A percentile compares a stretch with the other conserved stretches of the same genome.
phyloP scores from a whole-genome alignment of 2,888 invertebrate species.

The Rhogogaster chlorosoma region DNA sequence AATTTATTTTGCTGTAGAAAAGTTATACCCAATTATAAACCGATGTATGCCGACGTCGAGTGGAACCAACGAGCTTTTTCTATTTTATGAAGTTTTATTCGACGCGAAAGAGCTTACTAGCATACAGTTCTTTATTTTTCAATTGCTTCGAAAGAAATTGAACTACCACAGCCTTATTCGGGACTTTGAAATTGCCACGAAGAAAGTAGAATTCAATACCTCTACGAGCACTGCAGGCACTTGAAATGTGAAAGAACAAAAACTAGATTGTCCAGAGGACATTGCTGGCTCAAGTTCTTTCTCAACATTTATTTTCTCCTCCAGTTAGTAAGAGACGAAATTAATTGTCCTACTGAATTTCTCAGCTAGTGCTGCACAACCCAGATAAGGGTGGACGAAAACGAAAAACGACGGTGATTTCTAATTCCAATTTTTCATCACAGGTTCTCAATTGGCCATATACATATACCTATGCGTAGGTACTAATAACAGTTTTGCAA shows the following conservation, averaged over 20 bases:
- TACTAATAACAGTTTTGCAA: not conserved
- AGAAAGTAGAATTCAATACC: not conserved
- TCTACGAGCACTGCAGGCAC: not conserved
- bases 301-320: not conserved
- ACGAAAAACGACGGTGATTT: not conserved
- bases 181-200: not conserved
- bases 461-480: too few species aligned
- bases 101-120: too few species aligned
- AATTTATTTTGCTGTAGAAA: not conserved
- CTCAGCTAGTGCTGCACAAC: not conserved
- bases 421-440: not conserved
- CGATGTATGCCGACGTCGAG: too few species aligned
- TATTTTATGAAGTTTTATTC: not conserved
- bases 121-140: not conserved
- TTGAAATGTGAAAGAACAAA: not conserved
- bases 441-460: not conserved
- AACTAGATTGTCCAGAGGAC: not conserved
- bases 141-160: not conserved
- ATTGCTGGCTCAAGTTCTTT: not conserved
- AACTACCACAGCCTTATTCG: not conserved
- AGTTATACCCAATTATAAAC: not conserved
- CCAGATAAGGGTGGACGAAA: not conserved
- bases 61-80: not conserved
- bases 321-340: not conserved
- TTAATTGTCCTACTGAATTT: not conserved